Conservation (phyloP, 1,140 invertebrate species). For the Holotrichia oblita region DNA sequence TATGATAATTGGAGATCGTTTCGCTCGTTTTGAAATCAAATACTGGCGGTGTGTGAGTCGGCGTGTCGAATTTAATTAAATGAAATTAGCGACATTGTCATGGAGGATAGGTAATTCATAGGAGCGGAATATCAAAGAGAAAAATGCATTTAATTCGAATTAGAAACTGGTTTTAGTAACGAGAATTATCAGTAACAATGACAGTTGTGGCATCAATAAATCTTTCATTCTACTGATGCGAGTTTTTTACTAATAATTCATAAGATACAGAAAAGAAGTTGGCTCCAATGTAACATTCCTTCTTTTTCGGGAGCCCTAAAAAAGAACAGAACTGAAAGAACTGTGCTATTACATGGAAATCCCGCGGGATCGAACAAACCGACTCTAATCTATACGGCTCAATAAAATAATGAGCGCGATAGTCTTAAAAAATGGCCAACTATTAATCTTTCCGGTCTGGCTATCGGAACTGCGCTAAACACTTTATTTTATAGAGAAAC, state of each 20-base stretch:
- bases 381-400: constrained; percentile 34
- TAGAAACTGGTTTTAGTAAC: neutral
- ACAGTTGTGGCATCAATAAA: too few species aligned
- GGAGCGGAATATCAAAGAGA: neutral
- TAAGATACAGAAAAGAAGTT: too few species aligned
- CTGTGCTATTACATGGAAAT: constrained; percentile 27
- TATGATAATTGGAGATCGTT: constrained; percentile 32
- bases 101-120: neutral
- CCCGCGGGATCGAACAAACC: constrained; percentile 9
- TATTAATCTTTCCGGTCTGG: constrained; percentile 43
- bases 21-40: constrained; percentile 31
- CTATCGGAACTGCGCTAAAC: constrained; percentile 40
- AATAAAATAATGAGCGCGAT: constrained; percentile 33
- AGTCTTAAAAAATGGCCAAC: constrained; percentile 43
- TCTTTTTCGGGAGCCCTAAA: neutral
- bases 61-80: constrained; percentile 25
- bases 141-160: neutral
- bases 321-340: neutral
- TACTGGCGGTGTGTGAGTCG: neutral
- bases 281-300: too few species aligned
- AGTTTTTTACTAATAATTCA: too few species aligned
- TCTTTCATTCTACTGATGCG: too few species aligned
- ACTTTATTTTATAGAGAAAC: constrained; percentile 44
- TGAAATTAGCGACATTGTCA: neutral
- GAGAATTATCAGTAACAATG: too few species aligned